Conservation (phyloP, 2,888 invertebrate species). For the Athrips mouffetella region DNA sequence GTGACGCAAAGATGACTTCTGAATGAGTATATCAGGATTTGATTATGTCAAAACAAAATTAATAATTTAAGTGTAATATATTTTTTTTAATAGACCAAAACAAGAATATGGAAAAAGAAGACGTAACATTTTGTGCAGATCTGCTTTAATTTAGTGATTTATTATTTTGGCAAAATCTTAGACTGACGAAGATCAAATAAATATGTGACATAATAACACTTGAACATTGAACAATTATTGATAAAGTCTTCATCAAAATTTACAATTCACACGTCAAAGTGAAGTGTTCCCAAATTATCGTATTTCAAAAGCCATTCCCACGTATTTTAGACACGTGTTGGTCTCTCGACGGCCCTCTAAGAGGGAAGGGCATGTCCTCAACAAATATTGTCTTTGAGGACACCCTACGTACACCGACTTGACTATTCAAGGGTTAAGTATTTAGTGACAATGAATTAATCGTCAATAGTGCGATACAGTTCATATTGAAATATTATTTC, state of each 20-base stretch:
- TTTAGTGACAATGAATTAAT: slow-evolving; percentile 40
- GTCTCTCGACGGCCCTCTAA: slow-evolving; percentile 37
- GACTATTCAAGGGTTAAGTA: slow-evolving; percentile 60
- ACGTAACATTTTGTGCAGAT: no score
- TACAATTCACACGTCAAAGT: slow-evolving; percentile 44
- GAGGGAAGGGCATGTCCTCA: slow-evolving; percentile 61
- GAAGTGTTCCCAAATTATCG: slow-evolving; percentile 59
- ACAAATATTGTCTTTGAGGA: slow-evolving; percentile 76
- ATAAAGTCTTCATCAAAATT: slow-evolving; percentile 23
- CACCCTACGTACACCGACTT: slow-evolving; percentile 50
- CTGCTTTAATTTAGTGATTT: no score
- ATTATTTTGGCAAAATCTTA: no score
- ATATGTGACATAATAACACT: no score
- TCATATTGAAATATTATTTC: neutral
- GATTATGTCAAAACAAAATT: no score
- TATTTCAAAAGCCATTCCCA: slow-evolving; percentile 57
- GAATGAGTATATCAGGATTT: no score
- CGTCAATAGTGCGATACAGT: slow-evolving; percentile 33
- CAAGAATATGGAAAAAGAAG: no score
- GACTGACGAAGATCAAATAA: no score
- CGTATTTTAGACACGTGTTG: slow-evolving; percentile 63
- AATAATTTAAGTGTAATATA: no score
- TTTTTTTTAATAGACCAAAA: no score
- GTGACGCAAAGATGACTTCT: no score
- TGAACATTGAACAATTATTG: neutral